Evolutionary conservation across 1,140 invertebrate genomes (phyloP).

Genomic region (Diachasmimorpha longicaudata): DNA sequence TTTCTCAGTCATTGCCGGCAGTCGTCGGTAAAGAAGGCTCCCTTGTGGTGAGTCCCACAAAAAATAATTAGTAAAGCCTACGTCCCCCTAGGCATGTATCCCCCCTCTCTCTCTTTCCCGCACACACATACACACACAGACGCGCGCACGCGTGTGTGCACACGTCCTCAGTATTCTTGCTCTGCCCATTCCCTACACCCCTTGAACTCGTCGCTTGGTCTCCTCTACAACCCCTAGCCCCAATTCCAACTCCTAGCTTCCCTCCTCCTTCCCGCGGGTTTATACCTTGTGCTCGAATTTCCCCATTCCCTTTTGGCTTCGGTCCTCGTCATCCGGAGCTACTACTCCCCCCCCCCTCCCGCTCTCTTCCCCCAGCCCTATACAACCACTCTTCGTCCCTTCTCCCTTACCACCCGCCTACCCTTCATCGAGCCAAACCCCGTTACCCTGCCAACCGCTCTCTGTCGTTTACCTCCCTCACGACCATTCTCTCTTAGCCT

Average conservation of each 20-base stretch:
- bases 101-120: conserved; percentile 19
- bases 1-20: conserved; percentile 54
- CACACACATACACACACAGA: conserved; percentile 5
- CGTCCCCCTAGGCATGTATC: conserved; percentile 41
- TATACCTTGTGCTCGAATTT: conserved; percentile 48
- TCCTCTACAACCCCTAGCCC: conserved; percentile 39
- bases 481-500: conserved; percentile 20
- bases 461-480: conserved; percentile 22
- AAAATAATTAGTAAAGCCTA: conserved; percentile 63
- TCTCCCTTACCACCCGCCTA: conserved; percentile 12
- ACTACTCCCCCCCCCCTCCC: neutral
- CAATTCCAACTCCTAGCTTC: conserved; percentile 29
- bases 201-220: conserved; percentile 28
- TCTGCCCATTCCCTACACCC: conserved; percentile 10
- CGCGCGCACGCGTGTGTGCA: too few relatives aligned
- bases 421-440: conserved; percentile 36
- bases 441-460: conserved; percentile 44
- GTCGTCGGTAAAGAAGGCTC: conserved; percentile 36
- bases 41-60: conserved; percentile 58
- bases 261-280: neutral
- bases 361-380: neutral
- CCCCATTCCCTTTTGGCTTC: conserved; percentile 15
- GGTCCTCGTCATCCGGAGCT: conserved; percentile 9
- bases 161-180: neutral
- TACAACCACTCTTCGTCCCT: neutral